Conservation (phyloP, 1,140 invertebrate genomes). For the Drosophila nigromelanica region DNA sequence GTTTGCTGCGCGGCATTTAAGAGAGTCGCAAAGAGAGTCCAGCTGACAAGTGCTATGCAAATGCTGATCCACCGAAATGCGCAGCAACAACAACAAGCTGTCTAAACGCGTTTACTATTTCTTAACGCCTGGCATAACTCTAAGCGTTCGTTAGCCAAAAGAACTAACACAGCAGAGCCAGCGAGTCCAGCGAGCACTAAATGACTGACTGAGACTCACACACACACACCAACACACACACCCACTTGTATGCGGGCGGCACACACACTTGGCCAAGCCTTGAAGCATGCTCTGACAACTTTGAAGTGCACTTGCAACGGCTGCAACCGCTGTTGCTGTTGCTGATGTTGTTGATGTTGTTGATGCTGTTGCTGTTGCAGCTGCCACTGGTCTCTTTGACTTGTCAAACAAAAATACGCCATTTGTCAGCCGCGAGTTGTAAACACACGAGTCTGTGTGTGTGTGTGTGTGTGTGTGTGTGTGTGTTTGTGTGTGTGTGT, state of each 20-base stretch:
- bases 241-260: conserved; percentile 10
- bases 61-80: conserved; percentile 19
- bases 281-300: conserved; percentile 74
- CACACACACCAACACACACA: conserved; percentile 11
- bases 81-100: conserved; percentile 26
- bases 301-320: conserved; percentile 68
- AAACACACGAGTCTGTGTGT: not conserved
- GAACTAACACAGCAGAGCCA: not conserved
- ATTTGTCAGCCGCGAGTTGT: conserved; percentile 61
- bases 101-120: conserved; percentile 46
- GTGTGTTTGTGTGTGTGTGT: not conserved
- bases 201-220: conserved; percentile 30
- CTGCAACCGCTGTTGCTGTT: conserved; percentile 17
- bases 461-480: not conserved
- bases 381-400: conserved; percentile 61
- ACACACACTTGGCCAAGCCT: conserved; percentile 68
- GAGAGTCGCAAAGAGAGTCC: conserved; percentile 4
- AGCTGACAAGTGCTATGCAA: conserved; percentile 19
- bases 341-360: no score
- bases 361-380: conserved; percentile 7
- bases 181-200: conserved; percentile 44
- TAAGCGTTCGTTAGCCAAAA: conserved; percentile 34
- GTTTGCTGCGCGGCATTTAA: not conserved
- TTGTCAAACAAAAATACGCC: conserved; percentile 75
- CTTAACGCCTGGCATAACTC: conserved; percentile 45